Evolutionary conservation across 2,888 invertebrate genomes (phyloP).

Genomic region (Seira musarum): DNA sequence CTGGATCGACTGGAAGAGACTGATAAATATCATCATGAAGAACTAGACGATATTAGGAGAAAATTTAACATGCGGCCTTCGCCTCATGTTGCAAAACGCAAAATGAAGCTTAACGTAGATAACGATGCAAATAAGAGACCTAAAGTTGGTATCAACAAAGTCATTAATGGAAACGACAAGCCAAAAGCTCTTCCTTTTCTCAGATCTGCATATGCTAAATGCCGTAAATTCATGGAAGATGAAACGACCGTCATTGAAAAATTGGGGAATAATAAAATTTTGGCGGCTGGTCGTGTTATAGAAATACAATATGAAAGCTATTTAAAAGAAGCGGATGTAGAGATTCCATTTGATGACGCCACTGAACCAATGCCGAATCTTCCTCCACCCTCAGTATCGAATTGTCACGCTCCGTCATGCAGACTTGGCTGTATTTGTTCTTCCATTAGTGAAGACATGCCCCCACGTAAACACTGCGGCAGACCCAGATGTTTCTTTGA

Average conservation of each 20-base stretch:
- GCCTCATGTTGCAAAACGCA: conserved; percentile 12
- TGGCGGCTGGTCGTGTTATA: conserved; percentile 51
- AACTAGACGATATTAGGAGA: conserved; percentile 44
- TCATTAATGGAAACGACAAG: conserved; percentile 42
- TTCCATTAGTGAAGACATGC: conserved; percentile 55
- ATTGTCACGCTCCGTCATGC: conserved; percentile 61
- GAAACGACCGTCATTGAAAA: conserved; percentile 57
- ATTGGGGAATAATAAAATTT: conserved; percentile 50
- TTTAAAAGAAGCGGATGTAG: conserved; percentile 61
- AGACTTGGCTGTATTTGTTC: conserved; percentile 64
- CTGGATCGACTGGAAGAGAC: conserved; percentile 48
- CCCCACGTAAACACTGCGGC: conserved; percentile 61
- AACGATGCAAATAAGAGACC: conserved; percentile 15
- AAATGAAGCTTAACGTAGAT: conserved; percentile 29
- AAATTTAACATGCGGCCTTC: conserved; percentile 50
- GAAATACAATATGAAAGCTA: conserved; percentile 63
- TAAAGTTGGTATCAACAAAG: conserved; percentile 33
- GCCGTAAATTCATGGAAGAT: conserved; percentile 59
- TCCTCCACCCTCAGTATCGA: conserved; percentile 45
- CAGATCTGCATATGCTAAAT: conserved; percentile 57
- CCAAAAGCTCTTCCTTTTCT: conserved; percentile 41
- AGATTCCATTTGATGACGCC: conserved; percentile 59
- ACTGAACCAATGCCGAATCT: conserved; percentile 21
- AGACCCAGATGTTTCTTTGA: conserved; percentile 66
- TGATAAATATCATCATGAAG: conserved; percentile 39